These are phyloP conservation scores for Andrena trimmerana DNA, from an alignment of 2,888 invertebrate genomes.

Conservation along the genomic window DNA sequence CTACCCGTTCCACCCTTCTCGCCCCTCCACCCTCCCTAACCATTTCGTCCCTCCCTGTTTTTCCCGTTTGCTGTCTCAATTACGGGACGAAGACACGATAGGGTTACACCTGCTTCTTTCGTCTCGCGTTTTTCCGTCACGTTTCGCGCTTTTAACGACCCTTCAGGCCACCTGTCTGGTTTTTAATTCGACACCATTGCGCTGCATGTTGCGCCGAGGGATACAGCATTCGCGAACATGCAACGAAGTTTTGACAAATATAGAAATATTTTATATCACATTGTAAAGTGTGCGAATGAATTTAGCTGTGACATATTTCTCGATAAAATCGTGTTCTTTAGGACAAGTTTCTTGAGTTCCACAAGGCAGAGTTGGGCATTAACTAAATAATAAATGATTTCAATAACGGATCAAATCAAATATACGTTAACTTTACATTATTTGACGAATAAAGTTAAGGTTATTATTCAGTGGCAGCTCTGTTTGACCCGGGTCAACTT, in stretches of 20 bases:
- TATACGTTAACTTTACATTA: too few species aligned
- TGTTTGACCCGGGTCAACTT: too few species aligned
- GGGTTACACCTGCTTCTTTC: background rate
- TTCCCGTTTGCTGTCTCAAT: slow-evolving; percentile 54
- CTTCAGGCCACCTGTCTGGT: background rate
- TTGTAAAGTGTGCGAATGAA: too few species aligned
- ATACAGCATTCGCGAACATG: background rate
- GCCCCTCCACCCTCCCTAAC: background rate
- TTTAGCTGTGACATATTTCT: too few species aligned
- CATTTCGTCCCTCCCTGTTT: slow-evolving; percentile 3
- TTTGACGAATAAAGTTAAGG: too few species aligned
- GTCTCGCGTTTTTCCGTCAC: slow-evolving; percentile 6
- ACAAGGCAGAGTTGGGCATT: too few species aligned
- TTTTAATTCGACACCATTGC: background rate
- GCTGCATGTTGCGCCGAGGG: background rate
- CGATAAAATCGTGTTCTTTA: too few species aligned
- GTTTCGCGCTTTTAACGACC: slow-evolving; percentile 1
- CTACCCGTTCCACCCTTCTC: slow-evolving; percentile 27
- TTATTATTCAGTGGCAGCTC: too few species aligned
- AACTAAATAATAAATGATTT: too few species aligned
- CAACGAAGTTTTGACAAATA: background rate
- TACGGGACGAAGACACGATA: slow-evolving; percentile 33
- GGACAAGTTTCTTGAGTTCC: too few species aligned
- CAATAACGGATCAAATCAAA: too few species aligned
- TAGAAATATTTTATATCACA: background rate